Base-by-base conservation (phyloP, 2,888 invertebrate species). In the Volucella inflata region DNA sequence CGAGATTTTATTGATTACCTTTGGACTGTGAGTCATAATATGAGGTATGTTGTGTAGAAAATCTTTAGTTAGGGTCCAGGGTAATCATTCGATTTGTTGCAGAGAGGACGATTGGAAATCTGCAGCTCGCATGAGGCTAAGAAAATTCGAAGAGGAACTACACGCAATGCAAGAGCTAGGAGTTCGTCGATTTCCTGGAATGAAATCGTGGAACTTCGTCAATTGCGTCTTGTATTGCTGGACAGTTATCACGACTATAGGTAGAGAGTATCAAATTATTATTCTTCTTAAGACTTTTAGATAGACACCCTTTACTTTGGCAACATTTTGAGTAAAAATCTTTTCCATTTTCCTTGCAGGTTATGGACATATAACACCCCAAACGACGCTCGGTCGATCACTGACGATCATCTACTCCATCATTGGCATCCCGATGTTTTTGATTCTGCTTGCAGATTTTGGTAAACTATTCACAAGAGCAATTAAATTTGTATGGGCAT, bases 331-430 rank as follows among this genome's bases (percentile, higher is more conserved):
- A 30, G 30, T 30, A 38, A 74, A 3, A 9, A 46, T 38, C 8
- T 30, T 60, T 50, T 46, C 38, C 14, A 76, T 87, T 87, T 87
- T 87, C 55, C 62, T 93, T 93, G 51, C 93, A 99, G 99, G 99
- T 89, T 99, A 99, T 93, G 99, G 99, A 82, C 98, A 99, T 92
- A 97, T 99, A 89, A 96, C 97, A 60, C 99, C 99, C 0, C 96
- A 96, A 88, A 99, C 99, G 11, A 94, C 93, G 8, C 94, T 95
- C 11, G 99, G 99, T 9, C 94, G 96, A 87, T 95, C 96, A 0
- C 94, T 98, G 60, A 98, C 98, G 0, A 98, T 99, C 87, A 93
- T 97, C 36, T 99, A 99, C 91, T 97, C 99, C 38, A 95, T 97
- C 84, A 95, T 99, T 87, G 99, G 99, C 11, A 99, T 99, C 89